Percentiles rank a stretch among this genome's conserved stretches.
These are phyloP conservation scores for Argyrosomus japonicus DNA, from an alignment of 2,113 vertebrate genomes.

Conservation along the genomic window DNA sequence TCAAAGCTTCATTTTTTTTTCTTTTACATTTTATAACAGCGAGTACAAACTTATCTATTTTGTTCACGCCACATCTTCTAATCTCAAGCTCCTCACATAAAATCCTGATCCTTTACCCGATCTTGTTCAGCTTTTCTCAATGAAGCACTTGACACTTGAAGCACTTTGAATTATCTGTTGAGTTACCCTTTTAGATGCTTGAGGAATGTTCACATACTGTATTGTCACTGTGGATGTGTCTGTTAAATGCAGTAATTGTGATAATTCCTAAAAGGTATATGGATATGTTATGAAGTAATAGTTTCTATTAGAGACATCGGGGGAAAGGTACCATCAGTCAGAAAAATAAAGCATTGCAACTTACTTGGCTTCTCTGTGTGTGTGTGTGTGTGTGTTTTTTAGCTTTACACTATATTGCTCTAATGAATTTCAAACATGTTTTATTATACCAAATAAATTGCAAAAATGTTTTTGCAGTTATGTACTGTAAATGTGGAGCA, in stretches of 20 bases:
- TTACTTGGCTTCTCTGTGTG: neutral
- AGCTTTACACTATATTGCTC: neutral
- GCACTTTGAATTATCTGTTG: neutral
- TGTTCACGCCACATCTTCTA: neutral
- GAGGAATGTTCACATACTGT: slow-evolving; percentile 5
- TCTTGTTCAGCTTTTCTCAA: neutral
- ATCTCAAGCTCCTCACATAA: neutral
- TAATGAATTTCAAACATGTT: neutral
- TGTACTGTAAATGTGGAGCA: neutral
- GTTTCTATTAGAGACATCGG: slow-evolving; percentile 1
- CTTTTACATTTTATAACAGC: neutral
- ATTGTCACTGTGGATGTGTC: neutral
- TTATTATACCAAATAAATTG: neutral
- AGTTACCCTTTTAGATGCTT: neutral
- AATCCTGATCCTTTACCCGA: neutral
- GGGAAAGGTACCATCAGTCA: slow-evolving; percentile 7
- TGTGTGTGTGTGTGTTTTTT: neutral
- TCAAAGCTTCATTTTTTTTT: neutral
- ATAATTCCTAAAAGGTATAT: slow-evolving; percentile 19
- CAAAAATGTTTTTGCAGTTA: neutral
- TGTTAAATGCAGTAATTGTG: slow-evolving; percentile 12
- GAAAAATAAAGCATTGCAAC: neutral
- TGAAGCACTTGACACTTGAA: neutral
- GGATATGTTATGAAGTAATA: neutral
- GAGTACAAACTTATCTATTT: neutral